phyloP scores from a whole-genome alignment of 35 echinoderm and acorn worm genomes.

The Heliocidaris erythrogramma region DNA sequence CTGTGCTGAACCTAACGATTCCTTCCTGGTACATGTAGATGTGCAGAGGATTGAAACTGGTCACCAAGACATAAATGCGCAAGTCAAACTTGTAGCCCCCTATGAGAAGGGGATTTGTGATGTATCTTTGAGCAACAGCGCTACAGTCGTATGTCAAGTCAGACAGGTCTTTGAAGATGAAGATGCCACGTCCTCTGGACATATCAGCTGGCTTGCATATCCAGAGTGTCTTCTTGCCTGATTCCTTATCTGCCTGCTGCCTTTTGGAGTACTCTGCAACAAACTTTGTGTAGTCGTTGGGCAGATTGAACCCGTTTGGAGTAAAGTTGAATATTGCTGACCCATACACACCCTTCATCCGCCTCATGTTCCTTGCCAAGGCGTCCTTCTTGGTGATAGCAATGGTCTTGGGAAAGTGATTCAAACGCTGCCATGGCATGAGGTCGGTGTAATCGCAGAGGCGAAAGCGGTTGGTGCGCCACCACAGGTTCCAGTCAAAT shows the following conservation, averaged over 20 bases:
- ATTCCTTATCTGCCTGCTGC: conserved; percentile 59
- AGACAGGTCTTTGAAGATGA: conserved; percentile 85
- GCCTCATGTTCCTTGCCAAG: conserved; percentile 81
- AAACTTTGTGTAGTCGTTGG: conserved; percentile 96
- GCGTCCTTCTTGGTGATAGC: conserved; percentile 87
- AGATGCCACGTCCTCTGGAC: conserved; percentile 83
- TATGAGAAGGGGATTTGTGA: conserved; percentile 83
- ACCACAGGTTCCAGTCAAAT: conserved; percentile 90
- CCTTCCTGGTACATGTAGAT: conserved; percentile 95
- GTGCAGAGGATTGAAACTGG: conserved; percentile 74
- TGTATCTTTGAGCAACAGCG: conserved; percentile 78
- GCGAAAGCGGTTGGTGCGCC: conserved; percentile 73
- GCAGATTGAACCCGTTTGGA: conserved; percentile 81
- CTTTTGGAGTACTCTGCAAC: conserved; percentile 84
- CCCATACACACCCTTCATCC: conserved; percentile 90
- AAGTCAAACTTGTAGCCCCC: conserved; percentile 93
- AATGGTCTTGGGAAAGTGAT: conserved; percentile 90
- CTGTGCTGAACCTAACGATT: conserved; percentile 83
- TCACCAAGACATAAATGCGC: conserved; percentile 80
- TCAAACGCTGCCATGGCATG: conserved; percentile 83
- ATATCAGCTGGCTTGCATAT: conserved; percentile 92
- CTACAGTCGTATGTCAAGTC: conserved; percentile 82
- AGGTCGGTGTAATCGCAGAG: conserved; percentile 75
- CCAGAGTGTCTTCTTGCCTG: conserved; percentile 60
- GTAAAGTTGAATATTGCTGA: conserved; percentile 84